Base-by-base conservation (phyloP, 1,140 invertebrate genomes). In the Bradysia coprophila region DNA sequence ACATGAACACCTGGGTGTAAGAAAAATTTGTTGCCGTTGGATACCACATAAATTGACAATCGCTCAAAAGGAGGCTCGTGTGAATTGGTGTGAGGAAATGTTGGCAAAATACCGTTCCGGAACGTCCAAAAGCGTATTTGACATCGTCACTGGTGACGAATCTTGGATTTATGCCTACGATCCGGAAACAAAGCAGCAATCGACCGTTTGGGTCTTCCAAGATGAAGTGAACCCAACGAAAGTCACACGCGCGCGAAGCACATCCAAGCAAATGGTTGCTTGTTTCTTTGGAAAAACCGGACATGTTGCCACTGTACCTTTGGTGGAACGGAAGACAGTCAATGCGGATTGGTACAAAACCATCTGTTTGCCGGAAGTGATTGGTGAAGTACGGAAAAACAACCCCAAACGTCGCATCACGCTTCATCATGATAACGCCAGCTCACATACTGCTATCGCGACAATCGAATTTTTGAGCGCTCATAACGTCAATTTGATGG, bases 111-210 rank as follows among this genome's bases (percentile, higher is more conserved):
- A 22, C 11, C 3, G 38, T n/a, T n/a, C 23, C 41, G 46, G 19
- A 45, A 46, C 46, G 40, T n/a, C n/a, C n/a, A 42, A 22, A 32
- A 47, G 10, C 38, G 49, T 45, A 56, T 60, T 52, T 50, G 51
- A 46, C 43, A 39, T 38, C 49, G 45, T 62, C 9, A 62, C 57
- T 46, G 44, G 54, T 1, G 55, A 62, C 48, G 54, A 62, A 54
- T 65, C 57, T 28, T 62, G 51, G 61, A 47, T 61, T 11, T 54
- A 62, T 42, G 46, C 56, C 41, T 62, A 55, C 47, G 59, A 54
- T 31, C 59, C 53, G 22, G 52, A 62, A 44, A 47, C 40, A 8
- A 63, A 65, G 44, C 34, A 48, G 47, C 45, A 56, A 41, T 57
- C 51, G 23, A 56, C 51, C 49, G 50, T 61, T 50, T 61, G 52